Percentiles rank a stretch among this genome's conserved stretches.
Conservation (phyloP, 1,140 invertebrate genomes). For the Ericerus pela region DNA sequence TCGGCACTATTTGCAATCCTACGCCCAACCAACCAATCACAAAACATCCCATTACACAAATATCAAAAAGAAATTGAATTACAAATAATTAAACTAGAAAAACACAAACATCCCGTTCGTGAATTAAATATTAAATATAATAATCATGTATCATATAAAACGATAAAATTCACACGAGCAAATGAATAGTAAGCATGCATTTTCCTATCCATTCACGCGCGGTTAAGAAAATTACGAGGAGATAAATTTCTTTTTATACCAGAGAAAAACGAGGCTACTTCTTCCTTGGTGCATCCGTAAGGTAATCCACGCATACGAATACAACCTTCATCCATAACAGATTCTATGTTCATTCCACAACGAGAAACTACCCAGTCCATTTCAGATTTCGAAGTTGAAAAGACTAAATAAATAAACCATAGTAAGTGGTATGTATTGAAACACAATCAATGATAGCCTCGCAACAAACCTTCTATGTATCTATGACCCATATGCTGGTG, state of each 20-base stretch:
- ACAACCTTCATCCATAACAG: slow-evolving; percentile 43
- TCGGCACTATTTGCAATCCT: slow-evolving; percentile 91
- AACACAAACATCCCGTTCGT: neutral
- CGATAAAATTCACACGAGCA: neutral
- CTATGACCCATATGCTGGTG: slow-evolving; percentile 80
- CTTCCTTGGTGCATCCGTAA: slow-evolving; percentile 87
- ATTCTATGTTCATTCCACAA: slow-evolving; percentile 41
- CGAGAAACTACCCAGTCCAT: slow-evolving; percentile 73
- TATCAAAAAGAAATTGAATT: slow-evolving; percentile 25
- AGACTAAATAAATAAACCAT: slow-evolving; percentile 41
- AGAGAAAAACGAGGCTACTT: slow-evolving; percentile 82
- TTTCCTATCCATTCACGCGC: neutral
- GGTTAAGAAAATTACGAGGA: neutral
- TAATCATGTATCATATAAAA: neutral
- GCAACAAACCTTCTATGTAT: slow-evolving; percentile 72
- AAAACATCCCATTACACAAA: slow-evolving; percentile 23
- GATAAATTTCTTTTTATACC: slow-evolving; percentile 47
- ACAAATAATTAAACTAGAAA: slow-evolving; percentile 7
- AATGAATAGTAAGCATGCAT: neutral
- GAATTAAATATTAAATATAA: neutral
- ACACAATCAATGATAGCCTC: neutral
- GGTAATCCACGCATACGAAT: slow-evolving; percentile 69
- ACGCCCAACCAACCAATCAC: slow-evolving; percentile 41
- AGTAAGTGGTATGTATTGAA: neutral
- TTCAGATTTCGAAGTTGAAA: slow-evolving; percentile 60